Evolutionary conservation across 2,113 vertebrate species (phyloP).

Genomic region (Pogona vitticeps): DNA sequence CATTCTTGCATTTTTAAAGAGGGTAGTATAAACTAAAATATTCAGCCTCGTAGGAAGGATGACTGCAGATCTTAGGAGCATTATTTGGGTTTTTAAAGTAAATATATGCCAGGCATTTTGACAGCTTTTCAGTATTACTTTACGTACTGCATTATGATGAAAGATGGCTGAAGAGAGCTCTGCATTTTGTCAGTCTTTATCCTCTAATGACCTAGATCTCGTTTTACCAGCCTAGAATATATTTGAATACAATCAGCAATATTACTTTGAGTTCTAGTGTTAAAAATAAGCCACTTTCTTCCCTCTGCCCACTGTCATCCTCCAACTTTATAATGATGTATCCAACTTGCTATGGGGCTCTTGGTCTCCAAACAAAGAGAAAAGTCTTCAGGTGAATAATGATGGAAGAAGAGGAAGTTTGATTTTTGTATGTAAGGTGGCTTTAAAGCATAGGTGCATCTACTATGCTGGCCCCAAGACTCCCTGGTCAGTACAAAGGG

Average conservation of each 20-base stretch:
- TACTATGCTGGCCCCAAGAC: no score
- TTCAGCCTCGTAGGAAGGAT: constrained; percentile 1
- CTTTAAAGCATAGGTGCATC: no score
- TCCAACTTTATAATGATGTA: no score
- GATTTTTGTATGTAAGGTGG: no score
- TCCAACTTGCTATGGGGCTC: no score
- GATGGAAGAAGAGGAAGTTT: no score
- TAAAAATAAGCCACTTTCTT: constrained; percentile 27
- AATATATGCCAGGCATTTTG: background rate
- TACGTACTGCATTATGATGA: background rate
- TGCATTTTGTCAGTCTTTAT: background rate
- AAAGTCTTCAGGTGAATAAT: no score
- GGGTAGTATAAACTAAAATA: constrained; percentile 11
- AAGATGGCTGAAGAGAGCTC: background rate
- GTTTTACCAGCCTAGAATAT: constrained; percentile 7
- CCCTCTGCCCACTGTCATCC: background rate
- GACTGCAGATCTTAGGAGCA: constrained; percentile 7
- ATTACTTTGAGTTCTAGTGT: background rate
- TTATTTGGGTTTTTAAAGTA: background rate
- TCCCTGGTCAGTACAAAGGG: no score
- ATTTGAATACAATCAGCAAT: constrained; percentile 11
- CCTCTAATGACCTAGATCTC: constrained; percentile 19
- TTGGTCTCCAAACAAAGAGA: no score
- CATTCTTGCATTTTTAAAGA: constrained; percentile 28
- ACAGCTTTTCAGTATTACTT: constrained; percentile 5